Evolutionary conservation across 92 coral and sea anemone species (phyloP).

Genomic region (Palythoa grandiflora): DNA sequence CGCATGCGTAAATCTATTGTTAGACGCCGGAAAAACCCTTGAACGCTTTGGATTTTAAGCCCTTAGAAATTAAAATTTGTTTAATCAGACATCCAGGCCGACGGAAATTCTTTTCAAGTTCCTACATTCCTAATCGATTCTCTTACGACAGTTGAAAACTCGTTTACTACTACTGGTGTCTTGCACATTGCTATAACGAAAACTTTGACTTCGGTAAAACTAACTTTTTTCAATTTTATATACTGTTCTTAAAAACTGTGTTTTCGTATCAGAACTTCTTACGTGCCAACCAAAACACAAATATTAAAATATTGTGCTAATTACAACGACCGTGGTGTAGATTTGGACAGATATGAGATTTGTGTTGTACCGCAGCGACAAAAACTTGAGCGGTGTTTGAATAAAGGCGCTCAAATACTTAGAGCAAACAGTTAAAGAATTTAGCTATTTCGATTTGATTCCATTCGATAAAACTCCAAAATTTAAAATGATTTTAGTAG

Average conservation of each 20-base stretch:
- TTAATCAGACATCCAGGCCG: conserved; percentile 11
- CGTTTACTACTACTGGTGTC: neutral
- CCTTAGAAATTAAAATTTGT: conserved; percentile 24
- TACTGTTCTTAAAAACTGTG: neutral
- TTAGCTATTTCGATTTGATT: conserved; percentile 5
- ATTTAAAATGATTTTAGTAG: neutral
- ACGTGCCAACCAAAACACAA: conserved; percentile 4
- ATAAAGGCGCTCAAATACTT: neutral
- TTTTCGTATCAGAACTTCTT: neutral
- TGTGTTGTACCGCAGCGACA: neutral
- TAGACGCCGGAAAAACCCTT: conserved; percentile 39
- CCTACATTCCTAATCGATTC: conserved; percentile 6
- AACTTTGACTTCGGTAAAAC: neutral
- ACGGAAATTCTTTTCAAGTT: conserved; percentile 46
- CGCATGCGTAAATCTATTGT: conserved; percentile 50
- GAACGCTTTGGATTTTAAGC: conserved; percentile 44
- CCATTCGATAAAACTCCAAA: neutral
- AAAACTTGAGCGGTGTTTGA: conserved; percentile 26
- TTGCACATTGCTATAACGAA: neutral
- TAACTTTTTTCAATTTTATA: neutral
- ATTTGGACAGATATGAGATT: conserved; percentile 25
- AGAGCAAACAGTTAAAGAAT: conserved; percentile 13
- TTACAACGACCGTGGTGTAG: neutral
- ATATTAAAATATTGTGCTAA: conserved; percentile 35
- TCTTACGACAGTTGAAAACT: neutral